Percentiles rank a stretch among this genome's conserved stretches.
phyloP scores from a whole-genome alignment of 2,888 invertebrate species.

The Hirudinaria manillensis region DNA sequence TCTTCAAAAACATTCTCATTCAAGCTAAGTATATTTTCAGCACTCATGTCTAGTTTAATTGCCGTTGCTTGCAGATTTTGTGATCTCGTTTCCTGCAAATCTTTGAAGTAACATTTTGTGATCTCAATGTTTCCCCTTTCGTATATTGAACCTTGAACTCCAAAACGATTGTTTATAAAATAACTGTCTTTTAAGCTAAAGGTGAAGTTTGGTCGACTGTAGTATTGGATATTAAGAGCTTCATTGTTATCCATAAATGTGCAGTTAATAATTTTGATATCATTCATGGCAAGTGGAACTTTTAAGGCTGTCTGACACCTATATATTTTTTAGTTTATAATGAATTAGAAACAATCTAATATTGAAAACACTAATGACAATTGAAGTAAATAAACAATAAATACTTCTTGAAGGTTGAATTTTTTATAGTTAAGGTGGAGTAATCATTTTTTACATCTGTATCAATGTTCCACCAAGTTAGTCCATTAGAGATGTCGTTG shows the following conservation, averaged over 20 bases:
- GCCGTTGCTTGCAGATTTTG: not conserved
- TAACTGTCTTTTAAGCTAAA: not conserved
- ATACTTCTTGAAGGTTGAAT: not conserved
- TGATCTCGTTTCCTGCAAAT: not conserved
- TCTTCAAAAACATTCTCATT: conserved; percentile 20
- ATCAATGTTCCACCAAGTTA: not conserved
- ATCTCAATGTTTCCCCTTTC: not conserved
- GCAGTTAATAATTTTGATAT: not conserved
- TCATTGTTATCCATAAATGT: not conserved
- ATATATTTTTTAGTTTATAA: not conserved
- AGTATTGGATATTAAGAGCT: not conserved
- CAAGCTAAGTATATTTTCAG: not conserved
- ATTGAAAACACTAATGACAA: not conserved
- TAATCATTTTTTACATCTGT: not conserved
- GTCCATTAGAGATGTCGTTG: not conserved
- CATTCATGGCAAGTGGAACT: not conserved
- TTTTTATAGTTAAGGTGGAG: not conserved
- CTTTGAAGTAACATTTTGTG: not conserved
- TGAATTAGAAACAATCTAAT: not conserved
- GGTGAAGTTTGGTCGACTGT: conserved; percentile 3
- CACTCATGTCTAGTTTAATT: not conserved
- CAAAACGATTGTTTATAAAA: conserved; percentile 1
- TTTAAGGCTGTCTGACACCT: not conserved
- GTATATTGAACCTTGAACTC: not conserved
- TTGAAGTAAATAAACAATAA: not conserved